phyloP scores from a whole-genome alignment of 37 sponge, comb jelly and placozoan genomes.

The Cladorhizidae sp. region DNA sequence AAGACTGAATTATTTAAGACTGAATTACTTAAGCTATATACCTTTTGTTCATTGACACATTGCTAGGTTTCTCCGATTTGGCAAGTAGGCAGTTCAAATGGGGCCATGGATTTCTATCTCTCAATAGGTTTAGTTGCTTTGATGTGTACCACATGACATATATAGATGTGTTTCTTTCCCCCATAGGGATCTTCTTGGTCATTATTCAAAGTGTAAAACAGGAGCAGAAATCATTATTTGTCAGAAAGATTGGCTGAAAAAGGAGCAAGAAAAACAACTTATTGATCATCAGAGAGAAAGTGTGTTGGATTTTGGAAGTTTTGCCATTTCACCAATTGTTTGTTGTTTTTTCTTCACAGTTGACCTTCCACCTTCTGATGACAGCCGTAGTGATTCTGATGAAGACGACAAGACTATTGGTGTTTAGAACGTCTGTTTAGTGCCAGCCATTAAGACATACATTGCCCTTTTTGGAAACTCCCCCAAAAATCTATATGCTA shows the following conservation, averaged over 20 bases:
- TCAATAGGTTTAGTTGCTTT: constrained; percentile 58
- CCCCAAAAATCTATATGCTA: too few relatives aligned
- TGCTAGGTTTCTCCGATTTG: constrained; percentile 59
- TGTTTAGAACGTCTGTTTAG: too few relatives aligned
- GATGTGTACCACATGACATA: background rate
- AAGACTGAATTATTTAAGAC: background rate
- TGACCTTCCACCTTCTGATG: constrained; percentile 46
- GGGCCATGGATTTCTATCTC: constrained; percentile 85
- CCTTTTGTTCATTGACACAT: background rate
- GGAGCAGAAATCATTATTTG: constrained; percentile 35
- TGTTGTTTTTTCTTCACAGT: constrained; percentile 4
- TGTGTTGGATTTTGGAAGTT: background rate
- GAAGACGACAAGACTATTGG: too few relatives aligned
- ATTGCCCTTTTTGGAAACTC: too few relatives aligned
- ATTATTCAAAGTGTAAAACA: constrained; percentile 45
- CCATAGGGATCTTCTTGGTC: constrained; percentile 67
- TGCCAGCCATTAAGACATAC: too few relatives aligned
- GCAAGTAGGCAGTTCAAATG: constrained; percentile 94
- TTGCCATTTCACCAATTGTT: background rate
- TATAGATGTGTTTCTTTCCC: background rate
- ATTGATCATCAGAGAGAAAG: constrained; percentile 27
- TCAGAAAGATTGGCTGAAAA: constrained; percentile 70
- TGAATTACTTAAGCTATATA: background rate
- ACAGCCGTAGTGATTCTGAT: background rate
- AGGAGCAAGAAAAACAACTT: constrained; percentile 4